phyloP scores from a whole-genome alignment of 2,888 invertebrate species.

The Sclerodermus sp. region DNA sequence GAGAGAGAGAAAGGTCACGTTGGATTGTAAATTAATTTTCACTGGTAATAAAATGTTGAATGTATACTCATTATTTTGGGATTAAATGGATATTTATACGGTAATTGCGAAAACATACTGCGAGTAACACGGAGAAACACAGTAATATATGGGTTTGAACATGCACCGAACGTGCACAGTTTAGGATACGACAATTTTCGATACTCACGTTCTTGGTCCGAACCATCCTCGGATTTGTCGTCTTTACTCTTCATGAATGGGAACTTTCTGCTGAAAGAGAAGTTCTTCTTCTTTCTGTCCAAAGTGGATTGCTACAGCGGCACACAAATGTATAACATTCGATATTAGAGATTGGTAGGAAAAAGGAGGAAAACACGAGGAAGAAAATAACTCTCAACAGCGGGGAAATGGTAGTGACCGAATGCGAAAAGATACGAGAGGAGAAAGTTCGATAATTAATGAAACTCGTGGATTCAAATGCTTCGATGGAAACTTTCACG shows the following conservation, averaged over 20 bases:
- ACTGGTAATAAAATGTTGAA: no score
- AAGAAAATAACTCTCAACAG: no score
- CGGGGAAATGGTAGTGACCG: no score
- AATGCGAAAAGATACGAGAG: no score
- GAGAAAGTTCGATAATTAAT: conserved; percentile 1
- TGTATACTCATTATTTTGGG: no score
- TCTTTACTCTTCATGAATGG: conserved; percentile 99
- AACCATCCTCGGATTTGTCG: conserved; percentile 95
- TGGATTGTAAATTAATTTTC: no score
- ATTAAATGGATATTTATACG: background rate
- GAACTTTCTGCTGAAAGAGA: conserved; percentile 97
- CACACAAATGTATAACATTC: conserved; percentile 30
- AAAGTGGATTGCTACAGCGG: conserved; percentile 88
- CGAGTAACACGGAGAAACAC: conserved; percentile 22
- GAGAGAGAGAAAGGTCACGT: no score
- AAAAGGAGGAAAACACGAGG: no score
- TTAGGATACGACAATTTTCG: conserved; percentile 3
- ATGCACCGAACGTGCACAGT: conserved; percentile 51
- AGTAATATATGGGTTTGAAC: conserved; percentile 26
- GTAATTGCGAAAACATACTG: background rate
- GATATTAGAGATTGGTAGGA: no score
- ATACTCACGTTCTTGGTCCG: conserved; percentile 96
- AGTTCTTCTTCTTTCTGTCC: conserved; percentile 96
- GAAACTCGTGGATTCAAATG: no score
- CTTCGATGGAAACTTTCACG: no score